Evolutionary conservation across 2,797 vertebrate species (phyloP).

Genomic region (Galago senegalensis): DNA sequence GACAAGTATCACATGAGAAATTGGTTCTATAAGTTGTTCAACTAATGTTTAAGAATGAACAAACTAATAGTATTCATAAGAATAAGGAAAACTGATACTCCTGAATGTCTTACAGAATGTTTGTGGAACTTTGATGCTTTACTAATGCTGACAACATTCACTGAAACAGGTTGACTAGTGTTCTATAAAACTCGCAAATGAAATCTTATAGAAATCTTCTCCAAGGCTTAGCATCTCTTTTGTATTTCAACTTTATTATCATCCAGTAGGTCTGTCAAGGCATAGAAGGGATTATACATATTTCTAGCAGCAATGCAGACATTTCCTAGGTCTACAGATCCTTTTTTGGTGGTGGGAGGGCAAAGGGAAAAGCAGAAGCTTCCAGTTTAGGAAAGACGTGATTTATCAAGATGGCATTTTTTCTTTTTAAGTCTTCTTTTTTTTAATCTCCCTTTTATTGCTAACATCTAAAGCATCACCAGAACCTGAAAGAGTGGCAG

Average conservation of each 20-base stretch:
- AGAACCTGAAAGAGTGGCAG: background rate
- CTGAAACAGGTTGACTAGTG: background rate
- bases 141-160: background rate
- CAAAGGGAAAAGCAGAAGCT: background rate
- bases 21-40: background rate
- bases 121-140: background rate
- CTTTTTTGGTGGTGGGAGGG: background rate
- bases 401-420: background rate
- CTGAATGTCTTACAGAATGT: background rate
- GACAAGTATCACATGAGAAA: background rate
- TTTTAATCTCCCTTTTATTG: background rate
- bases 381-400: background rate
- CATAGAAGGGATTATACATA: background rate
- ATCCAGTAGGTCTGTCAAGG: background rate
- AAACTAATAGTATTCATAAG: background rate
- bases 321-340: background rate
- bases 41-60: background rate
- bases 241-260: background rate
- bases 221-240: background rate
- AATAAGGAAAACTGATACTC: background rate
- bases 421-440: background rate
- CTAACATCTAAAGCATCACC: background rate
- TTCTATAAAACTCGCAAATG: background rate
- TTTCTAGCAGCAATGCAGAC: background rate
- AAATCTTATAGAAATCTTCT: background rate